Evolutionary conservation across 2,888 invertebrate genomes (phyloP).

Genomic region (Mesoligia furuncula): DNA sequence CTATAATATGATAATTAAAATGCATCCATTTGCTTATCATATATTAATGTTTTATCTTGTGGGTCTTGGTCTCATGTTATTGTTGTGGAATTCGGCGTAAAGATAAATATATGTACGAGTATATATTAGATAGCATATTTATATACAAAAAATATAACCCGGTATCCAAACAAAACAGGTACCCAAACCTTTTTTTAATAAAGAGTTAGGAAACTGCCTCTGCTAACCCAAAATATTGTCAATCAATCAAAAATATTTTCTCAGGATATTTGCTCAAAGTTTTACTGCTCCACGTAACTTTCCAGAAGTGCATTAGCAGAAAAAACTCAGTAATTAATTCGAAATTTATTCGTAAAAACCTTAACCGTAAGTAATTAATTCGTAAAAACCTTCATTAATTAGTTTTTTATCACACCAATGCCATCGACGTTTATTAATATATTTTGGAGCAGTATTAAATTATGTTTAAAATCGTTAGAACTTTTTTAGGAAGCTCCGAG

Average conservation of each 20-base stretch:
- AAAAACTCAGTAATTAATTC: background rate
- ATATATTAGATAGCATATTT: background rate
- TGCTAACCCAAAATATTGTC: background rate
- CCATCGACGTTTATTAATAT: background rate
- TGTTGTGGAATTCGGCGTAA: background rate
- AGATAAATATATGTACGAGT: background rate
- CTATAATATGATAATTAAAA: background rate
- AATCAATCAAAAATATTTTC: background rate
- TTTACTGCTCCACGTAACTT: background rate
- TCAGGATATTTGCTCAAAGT: background rate
- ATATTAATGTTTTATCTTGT: background rate
- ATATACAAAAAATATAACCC: background rate
- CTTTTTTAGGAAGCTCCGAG: constrained; percentile 4
- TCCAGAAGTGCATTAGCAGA: background rate
- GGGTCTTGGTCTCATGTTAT: background rate
- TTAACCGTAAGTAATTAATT: background rate
- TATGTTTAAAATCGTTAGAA: background rate
- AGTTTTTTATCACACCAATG: constrained; percentile 16
- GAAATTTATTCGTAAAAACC: too few relatives aligned
- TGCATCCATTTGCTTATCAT: background rate
- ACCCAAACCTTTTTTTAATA: too few relatives aligned
- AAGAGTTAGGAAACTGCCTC: too few relatives aligned
- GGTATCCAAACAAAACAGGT: too few relatives aligned
- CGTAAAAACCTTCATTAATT: background rate
- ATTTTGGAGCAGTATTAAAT: constrained; percentile 9